Conservation (phyloP, 1,140 invertebrate species). For the Seison nebaliae region DNA sequence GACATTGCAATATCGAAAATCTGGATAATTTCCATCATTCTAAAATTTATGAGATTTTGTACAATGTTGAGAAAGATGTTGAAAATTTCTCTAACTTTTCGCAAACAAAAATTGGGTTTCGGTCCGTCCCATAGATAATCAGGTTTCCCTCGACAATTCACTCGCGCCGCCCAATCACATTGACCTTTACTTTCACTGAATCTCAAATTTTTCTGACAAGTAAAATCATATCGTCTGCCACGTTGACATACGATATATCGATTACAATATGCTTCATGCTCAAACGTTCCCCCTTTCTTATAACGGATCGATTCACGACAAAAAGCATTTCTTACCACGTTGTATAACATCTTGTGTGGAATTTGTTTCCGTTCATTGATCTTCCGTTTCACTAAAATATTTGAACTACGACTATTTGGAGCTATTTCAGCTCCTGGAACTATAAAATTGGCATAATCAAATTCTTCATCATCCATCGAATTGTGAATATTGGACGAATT, state of each 20-base stretch:
- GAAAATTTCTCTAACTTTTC: conserved; percentile 6
- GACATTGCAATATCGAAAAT: conserved; percentile 11
- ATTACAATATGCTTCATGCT: conserved; percentile 12
- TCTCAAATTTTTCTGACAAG: conserved; percentile 12
- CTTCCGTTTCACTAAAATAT: too few relatives aligned
- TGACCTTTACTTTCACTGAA: conserved; percentile 6
- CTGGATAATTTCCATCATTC: conserved; percentile 13
- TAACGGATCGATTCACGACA: too few relatives aligned
- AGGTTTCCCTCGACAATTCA: conserved; percentile 11
- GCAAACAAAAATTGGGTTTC: conserved; percentile 11
- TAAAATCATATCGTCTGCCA: conserved; percentile 10
- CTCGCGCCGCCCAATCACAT: conserved; percentile 12
- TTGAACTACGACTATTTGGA: too few relatives aligned
- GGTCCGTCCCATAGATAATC: conserved; percentile 13
- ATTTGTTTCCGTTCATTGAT: too few relatives aligned
- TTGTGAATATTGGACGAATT: too few relatives aligned
- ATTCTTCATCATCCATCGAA: too few relatives aligned
- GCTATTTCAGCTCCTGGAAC: too few relatives aligned
- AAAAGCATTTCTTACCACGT: too few relatives aligned
- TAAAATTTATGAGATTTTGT: not conserved
- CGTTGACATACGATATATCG: conserved; percentile 12
- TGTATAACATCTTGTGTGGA: too few relatives aligned
- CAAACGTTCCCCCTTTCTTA: conserved; percentile 12
- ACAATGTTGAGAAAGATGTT: too few relatives aligned
- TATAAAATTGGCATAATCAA: too few relatives aligned